phyloP scores from a whole-genome alignment of 2,113 vertebrate species.

The Gobio gobio region DNA sequence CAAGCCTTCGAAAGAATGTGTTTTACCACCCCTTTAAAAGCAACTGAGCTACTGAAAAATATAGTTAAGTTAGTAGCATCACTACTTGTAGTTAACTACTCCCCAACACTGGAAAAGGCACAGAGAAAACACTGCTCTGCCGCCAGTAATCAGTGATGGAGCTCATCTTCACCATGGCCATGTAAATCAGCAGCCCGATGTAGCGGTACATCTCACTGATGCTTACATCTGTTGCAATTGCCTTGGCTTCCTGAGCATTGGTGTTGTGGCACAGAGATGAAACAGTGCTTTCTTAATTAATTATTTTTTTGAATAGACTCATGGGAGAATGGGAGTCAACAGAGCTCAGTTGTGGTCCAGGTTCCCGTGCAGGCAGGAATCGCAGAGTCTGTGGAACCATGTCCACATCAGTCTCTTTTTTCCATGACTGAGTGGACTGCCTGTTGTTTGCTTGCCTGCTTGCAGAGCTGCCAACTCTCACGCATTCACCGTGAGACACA shows the following conservation, averaged over 20 bases:
- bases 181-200: slow-evolving; percentile 24
- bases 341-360: slow-evolving; percentile 1
- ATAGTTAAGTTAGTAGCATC: no score
- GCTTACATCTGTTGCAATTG: background rate
- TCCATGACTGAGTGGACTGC: no score
- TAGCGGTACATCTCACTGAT: slow-evolving; percentile 13
- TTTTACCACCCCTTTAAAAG: no score
- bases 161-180: background rate
- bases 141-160: background rate
- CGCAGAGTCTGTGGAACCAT: background rate
- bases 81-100: no score
- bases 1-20: no score
- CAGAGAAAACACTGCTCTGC: no score
- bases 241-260: slow-evolving; percentile 1
- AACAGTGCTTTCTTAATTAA: background rate
- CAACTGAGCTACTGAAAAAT: no score
- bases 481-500: no score
- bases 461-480: no score
- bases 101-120: background rate
- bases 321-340: background rate
- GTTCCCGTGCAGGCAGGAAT: background rate
- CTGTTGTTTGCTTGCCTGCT: no score
- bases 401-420: no score
- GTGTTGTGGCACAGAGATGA: background rate
- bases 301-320: slow-evolving; percentile 15